Conservation (phyloP, 2,797 vertebrate genomes). For the Leucoraja ocellata region DNA sequence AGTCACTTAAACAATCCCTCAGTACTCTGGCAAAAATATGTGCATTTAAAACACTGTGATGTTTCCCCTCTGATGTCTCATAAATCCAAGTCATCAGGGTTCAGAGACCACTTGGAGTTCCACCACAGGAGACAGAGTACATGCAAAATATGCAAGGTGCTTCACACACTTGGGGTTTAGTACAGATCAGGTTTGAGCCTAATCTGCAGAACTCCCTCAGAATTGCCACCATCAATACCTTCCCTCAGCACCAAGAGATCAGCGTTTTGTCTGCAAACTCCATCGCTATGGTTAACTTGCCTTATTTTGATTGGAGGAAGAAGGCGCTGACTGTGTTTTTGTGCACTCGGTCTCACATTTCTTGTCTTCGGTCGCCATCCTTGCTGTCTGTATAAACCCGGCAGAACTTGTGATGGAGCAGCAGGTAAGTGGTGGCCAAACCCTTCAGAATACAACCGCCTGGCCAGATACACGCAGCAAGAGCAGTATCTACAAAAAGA, state of each 20-base stretch:
- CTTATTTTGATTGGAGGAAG: slow-evolving; percentile 93
- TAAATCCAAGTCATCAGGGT: no score
- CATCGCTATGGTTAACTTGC: slow-evolving; percentile 50
- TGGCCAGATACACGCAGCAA: not conserved
- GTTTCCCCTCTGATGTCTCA: no score
- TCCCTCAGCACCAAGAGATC: not conserved
- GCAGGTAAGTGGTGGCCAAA: not conserved
- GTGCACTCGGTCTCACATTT: slow-evolving; percentile 88
- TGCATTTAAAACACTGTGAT: no score
- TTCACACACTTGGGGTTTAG: not conserved
- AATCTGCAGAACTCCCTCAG: not conserved
- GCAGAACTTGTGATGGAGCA: no score
- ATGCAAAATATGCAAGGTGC: not conserved
- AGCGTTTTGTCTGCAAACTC: no score
- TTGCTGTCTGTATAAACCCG: slow-evolving; percentile 45
- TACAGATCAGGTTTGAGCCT: not conserved
- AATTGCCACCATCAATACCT: not conserved
- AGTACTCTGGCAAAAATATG: no score
- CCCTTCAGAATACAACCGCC: not conserved
- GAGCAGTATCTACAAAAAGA: not conserved
- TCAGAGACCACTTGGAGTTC: no score
- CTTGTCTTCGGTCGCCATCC: slow-evolving; percentile 97
- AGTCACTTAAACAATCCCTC: no score
- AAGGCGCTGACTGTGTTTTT: slow-evolving; percentile 80
- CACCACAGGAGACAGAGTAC: not conserved